These are phyloP conservation scores for Phanerotoma sp. DNA, from an alignment of 2,888 invertebrate genomes.

Conservation along the genomic window DNA sequence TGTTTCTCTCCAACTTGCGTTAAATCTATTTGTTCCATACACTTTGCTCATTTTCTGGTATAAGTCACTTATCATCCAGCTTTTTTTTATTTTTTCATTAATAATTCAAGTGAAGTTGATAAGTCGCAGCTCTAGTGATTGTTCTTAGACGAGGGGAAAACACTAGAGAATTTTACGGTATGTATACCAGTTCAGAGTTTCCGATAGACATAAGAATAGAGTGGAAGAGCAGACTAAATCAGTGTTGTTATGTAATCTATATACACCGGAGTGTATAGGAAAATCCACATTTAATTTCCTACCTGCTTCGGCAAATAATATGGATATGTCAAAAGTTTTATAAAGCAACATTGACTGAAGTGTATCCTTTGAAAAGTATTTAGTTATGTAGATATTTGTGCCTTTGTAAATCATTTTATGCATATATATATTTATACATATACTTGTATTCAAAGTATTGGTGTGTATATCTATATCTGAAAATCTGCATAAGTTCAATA, in stretches of 20 bases:
- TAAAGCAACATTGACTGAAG: conserved; percentile 3
- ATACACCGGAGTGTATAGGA: not conserved
- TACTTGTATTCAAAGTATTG: not conserved
- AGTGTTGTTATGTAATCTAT: not conserved
- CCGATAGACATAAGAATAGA: not conserved
- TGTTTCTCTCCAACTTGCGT: no score
- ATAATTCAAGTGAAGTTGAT: conserved; percentile 18
- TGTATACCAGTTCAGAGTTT: not conserved
- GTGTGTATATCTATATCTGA: not conserved
- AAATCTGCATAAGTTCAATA: not conserved
- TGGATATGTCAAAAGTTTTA: conserved; percentile 14
- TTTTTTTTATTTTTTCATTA: conserved; percentile 8
- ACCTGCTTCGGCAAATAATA: conserved; percentile 2
- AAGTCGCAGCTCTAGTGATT: conserved; percentile 5
- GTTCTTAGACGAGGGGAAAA: conserved; percentile 4
- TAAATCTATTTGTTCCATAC: no score
- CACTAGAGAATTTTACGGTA: not conserved
- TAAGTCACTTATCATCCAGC: conserved; percentile 10
- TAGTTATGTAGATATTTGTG: not conserved
- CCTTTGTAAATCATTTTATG: not conserved
- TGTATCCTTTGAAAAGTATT: not conserved
- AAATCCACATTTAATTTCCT: conserved; percentile 21
- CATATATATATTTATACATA: not conserved
- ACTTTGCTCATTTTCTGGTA: not conserved
- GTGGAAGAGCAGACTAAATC: not conserved